A percentile compares a stretch with the other conserved stretches of the same genome.
Conservation (phyloP, 2,113 vertebrate genomes). For the Centropristis striata region DNA sequence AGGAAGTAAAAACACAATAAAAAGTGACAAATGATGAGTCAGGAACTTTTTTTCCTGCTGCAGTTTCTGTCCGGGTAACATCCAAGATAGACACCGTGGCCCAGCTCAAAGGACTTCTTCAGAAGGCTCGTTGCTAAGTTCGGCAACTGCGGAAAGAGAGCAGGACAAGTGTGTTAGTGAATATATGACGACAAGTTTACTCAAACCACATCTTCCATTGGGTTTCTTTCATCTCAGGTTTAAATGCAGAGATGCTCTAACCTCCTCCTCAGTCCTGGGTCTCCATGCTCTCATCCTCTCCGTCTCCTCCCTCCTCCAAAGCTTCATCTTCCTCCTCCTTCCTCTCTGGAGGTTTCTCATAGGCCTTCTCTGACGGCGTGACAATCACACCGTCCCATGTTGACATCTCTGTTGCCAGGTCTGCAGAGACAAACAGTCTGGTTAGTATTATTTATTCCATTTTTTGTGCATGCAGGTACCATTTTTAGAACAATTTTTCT, state of each 20-base stretch:
- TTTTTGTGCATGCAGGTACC: neutral
- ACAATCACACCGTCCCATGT: constrained; percentile 98
- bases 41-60: too few relatives aligned
- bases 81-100: neutral
- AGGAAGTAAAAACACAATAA: constrained; percentile 25
- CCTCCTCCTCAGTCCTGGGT: constrained; percentile 90
- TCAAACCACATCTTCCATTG: too few relatives aligned
- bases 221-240: too few relatives aligned
- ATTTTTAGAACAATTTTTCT: neutral
- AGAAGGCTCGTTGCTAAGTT: neutral
- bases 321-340: constrained; percentile 97
- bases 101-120: neutral
- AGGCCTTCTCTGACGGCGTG: constrained; percentile 97
- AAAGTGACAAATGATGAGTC: constrained; percentile 11
- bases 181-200: neutral
- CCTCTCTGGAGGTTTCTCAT: constrained; percentile 96
- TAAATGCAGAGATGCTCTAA: neutral
- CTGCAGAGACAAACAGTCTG: constrained; percentile 72
- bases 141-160: neutral
- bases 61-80: neutral
- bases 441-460: neutral
- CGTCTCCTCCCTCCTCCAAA: constrained; percentile 92
- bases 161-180: neutral
- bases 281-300: constrained; percentile 95
- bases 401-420: constrained; percentile 94